These are phyloP conservation scores for Thoracochromis brauschi DNA, from an alignment of 2,113 vertebrate genomes.

Conservation along the genomic window DNA sequence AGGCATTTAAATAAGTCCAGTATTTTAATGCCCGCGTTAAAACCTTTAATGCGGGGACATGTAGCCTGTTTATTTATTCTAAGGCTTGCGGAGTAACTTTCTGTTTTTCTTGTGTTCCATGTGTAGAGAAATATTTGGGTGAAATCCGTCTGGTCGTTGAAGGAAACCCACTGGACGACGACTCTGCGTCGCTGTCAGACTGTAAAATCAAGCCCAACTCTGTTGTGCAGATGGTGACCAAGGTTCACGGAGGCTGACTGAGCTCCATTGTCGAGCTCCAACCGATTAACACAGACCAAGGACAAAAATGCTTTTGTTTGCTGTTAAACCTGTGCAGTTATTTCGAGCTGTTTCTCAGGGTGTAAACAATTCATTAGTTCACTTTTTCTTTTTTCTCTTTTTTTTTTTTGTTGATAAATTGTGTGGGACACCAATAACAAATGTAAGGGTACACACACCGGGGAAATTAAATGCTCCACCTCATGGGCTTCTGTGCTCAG, in stretches of 20 bases:
- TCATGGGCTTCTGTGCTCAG: fast-evolving
- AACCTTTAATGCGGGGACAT: neutral
- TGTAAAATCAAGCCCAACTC: neutral
- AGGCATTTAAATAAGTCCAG: neutral
- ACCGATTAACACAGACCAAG: neutral
- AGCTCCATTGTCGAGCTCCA: neutral
- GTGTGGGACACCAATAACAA: neutral
- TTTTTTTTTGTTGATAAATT: neutral
- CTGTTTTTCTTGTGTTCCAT: neutral
- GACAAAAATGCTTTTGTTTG: neutral
- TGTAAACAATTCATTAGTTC: neutral
- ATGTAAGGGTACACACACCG: fast-evolving
- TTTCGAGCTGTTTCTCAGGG: neutral
- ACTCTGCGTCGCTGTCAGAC: neutral
- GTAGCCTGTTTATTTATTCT: neutral
- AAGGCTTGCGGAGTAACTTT: neutral
- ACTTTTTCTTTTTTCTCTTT: fast-evolving
- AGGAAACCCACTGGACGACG: neutral
- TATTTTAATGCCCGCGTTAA: neutral
- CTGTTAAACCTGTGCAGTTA: neutral
- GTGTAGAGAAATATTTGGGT: neutral
- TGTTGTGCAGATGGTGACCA: neutral
- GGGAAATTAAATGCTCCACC: neutral
- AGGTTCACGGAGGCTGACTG: neutral
- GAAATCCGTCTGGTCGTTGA: neutral